Evolutionary conservation across 1,140 invertebrate genomes (phyloP), one percentile per base, ranked within the genome.

Genomic region (Micrasema minimum): DNA sequence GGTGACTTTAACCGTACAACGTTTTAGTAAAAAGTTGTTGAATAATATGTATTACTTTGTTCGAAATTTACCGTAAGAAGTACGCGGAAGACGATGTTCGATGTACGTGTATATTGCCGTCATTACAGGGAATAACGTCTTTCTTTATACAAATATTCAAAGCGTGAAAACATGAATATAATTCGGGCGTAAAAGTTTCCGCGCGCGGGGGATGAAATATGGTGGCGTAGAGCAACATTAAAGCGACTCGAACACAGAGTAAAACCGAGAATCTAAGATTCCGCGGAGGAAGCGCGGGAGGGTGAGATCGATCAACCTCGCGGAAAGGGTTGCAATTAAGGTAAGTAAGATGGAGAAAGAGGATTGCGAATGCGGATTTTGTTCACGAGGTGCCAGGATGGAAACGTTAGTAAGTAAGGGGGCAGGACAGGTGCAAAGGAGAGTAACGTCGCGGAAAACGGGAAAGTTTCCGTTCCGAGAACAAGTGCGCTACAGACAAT

Each of bases 101-200:
- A n/a, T n/a, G n/a, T n/a, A 6, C 16, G 6, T 35, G 31, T 22
- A 14, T 23, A 26, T 50, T 20, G 64, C 31, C 64, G 46, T 66
- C 64, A 66, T 66, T 66, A 66, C 48, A 16, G 64, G 10, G 37
- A 66, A 67, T 67, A 38, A 67, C 23, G 48, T 31, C 20, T 67
- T 61, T 48, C 55, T 61, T 61, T 61, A 61, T 48, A 69, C 53
- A 69, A 61, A 69, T 69, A 69, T 69, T 69, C 55, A 69, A 69
- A 61, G 67, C 67, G 67, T 61, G 55, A 69, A 69, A 69, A 69
- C 43, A 69, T 69, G 67, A 69, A 69, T 61, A 31, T 69, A 61
- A 57, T 68, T 69, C 38, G 38, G 26, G 43, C 20, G 43, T 61
- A 61, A 61, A 69, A 68, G 12, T n/a, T 61, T 67, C 66, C 26